A percentile compares a stretch with the other conserved stretches of the same genome.
These are phyloP conservation scores for Drosophila varians DNA, from an alignment of 1,140 invertebrate species.

Conservation along the genomic window DNA sequence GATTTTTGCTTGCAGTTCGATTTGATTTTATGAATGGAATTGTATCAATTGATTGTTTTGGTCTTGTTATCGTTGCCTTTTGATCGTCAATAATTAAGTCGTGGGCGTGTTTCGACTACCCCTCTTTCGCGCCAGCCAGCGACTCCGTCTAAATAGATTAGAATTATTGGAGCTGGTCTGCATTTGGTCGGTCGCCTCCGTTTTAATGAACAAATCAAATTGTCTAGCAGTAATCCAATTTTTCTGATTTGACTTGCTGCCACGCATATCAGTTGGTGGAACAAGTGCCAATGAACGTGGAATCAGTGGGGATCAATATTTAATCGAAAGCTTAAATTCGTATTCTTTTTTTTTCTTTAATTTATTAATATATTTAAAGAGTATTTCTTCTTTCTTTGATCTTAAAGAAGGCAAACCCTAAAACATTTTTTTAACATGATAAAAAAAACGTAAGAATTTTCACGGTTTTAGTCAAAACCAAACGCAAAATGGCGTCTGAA, in stretches of 20 bases:
- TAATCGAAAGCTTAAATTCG: background rate
- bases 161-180: slow-evolving; percentile 60
- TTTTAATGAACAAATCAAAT: slow-evolving; percentile 72
- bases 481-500: too few relatives aligned
- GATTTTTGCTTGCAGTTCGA: slow-evolving; percentile 77
- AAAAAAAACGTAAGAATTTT: too few relatives aligned
- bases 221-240: slow-evolving; percentile 68
- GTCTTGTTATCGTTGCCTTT: slow-evolving; percentile 78
- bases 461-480: too few relatives aligned
- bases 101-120: slow-evolving; percentile 51
- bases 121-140: slow-evolving; percentile 1
- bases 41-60: slow-evolving; percentile 81
- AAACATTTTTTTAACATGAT: too few relatives aligned
- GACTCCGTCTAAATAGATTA: slow-evolving; percentile 59
- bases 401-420: too few relatives aligned
- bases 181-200: slow-evolving; percentile 8
- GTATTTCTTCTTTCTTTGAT: too few relatives aligned
- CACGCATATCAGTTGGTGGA: slow-evolving; percentile 31
- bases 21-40: slow-evolving; percentile 80
- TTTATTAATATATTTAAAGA: too few relatives aligned
- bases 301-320: background rate
- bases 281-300: slow-evolving; percentile 10
- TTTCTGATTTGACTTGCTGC: slow-evolving; percentile 40
- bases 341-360: too few relatives aligned
- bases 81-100: slow-evolving; percentile 75